Conservation (phyloP, 2,113 vertebrate species). For the Amphilophus citrinellus region DNA sequence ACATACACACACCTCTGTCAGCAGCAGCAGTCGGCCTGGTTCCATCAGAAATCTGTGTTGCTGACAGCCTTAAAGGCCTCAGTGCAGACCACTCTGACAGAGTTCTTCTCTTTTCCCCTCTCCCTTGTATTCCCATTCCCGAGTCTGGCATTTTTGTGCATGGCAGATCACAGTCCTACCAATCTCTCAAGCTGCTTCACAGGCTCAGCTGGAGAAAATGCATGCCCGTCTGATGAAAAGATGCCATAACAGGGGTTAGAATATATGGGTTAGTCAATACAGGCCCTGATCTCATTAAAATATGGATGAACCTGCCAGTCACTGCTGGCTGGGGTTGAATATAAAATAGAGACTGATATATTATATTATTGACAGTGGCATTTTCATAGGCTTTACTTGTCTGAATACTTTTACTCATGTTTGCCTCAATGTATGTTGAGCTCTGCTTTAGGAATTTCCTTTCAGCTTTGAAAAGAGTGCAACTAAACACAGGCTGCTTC, state of each 20-base stretch:
- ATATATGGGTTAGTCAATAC: constrained; percentile 37
- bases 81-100: constrained; percentile 43
- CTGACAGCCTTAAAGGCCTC: constrained; percentile 58
- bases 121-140: constrained; percentile 13
- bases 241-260: constrained; percentile 28
- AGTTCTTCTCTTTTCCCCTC: constrained; percentile 23
- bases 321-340: constrained; percentile 7
- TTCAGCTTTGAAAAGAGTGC: not conserved
- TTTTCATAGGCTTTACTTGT: constrained; percentile 21
- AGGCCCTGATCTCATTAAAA: constrained; percentile 42
- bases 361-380: constrained; percentile 19
- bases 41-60: constrained; percentile 55
- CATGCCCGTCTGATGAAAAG: constrained; percentile 28
- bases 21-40: constrained; percentile 27
- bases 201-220: constrained; percentile 26
- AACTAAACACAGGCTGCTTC: not conserved
- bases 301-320: constrained; percentile 32
- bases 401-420: constrained; percentile 5
- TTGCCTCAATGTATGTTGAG: constrained; percentile 14
- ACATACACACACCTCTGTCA: constrained; percentile 26
- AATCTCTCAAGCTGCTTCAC: constrained; percentile 36
- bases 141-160: constrained; percentile 37
- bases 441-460: not conserved
- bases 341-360: constrained; percentile 21
- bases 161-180: constrained; percentile 50